A percentile compares a stretch with the other conserved stretches of the same genome.
phyloP scores from a whole-genome alignment of 2,797 vertebrate species.

The Pangasius krempfi region DNA sequence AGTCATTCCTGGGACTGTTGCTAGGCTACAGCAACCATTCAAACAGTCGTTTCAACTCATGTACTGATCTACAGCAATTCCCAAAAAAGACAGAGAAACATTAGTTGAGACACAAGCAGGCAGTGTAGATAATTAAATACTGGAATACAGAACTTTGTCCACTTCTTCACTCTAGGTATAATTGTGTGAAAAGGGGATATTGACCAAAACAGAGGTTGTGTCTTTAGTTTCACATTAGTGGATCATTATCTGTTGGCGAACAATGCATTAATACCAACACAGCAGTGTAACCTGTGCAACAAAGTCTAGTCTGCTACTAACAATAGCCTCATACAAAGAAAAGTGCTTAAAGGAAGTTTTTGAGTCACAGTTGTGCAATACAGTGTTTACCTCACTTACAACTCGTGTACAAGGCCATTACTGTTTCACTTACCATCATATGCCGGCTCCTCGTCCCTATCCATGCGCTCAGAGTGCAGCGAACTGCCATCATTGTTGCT shows the following conservation, averaged over 20 bases:
- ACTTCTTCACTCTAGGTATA: too few species aligned
- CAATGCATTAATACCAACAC: not conserved
- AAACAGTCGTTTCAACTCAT: constrained; percentile 49
- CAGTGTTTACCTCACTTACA: not conserved
- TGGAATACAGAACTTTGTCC: not conserved
- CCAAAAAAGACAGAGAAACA: constrained; percentile 24
- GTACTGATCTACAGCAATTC: constrained; percentile 37
- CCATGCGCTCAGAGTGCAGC: constrained; percentile 84
- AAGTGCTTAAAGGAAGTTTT: not conserved
- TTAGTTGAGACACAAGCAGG: constrained; percentile 3
- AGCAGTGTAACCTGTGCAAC: not conserved
- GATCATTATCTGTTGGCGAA: not conserved
- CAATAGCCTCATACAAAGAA: not conserved
- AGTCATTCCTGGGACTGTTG: constrained; percentile 76
- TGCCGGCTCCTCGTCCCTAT: constrained; percentile 87
- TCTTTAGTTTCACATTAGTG: not conserved
- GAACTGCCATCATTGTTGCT: constrained; percentile 82
- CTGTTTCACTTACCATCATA: constrained; percentile 77
- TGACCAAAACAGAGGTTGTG: not conserved
- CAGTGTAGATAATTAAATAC: constrained; percentile 2
- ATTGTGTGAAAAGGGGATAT: not conserved
- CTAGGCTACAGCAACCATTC: constrained; percentile 71
- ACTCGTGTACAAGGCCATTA: not conserved
- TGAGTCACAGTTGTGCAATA: not conserved
- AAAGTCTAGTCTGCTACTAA: not conserved